These are phyloP conservation scores for Lordiphosa andalusiaca DNA, from an alignment of 2,888 invertebrate species.

Conservation along the genomic window DNA sequence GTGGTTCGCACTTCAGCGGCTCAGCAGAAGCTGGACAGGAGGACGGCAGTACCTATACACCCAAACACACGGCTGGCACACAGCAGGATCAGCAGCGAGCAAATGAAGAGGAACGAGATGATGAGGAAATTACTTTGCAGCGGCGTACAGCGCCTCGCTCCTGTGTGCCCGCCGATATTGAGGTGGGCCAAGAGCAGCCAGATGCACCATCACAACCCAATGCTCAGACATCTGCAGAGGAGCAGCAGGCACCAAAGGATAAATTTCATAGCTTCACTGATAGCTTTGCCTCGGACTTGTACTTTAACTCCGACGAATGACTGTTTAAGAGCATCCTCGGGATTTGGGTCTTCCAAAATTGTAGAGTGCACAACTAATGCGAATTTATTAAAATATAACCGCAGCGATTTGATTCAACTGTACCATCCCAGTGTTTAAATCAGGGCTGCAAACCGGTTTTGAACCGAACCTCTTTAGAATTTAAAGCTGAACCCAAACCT, in stretches of 20 bases:
- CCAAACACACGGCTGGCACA: not conserved
- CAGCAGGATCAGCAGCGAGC: constrained; percentile 18
- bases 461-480: no score
- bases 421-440: no score
- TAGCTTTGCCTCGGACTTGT: constrained; percentile 39
- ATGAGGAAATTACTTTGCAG: constrained; percentile 25
- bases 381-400: no score
- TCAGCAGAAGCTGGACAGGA: not conserved
- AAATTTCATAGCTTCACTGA: constrained; percentile 36
- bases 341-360: constrained; percentile 1
- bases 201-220: not conserved
- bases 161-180: constrained; percentile 30
- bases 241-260: not conserved
- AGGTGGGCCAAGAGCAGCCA: not conserved
- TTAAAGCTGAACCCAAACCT: no score
- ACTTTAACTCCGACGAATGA: constrained; percentile 11
- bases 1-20: no score
- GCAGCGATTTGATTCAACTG: no score
- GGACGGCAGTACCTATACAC: not conserved
- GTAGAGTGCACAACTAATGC: no score
- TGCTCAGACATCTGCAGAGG: not conserved
- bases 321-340: not conserved
- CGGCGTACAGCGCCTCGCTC: constrained; percentile 46
- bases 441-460: no score
- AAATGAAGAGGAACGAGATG: constrained; percentile 16